Conservation (phyloP, 2,888 invertebrate genomes). For the Phyllotreta cruciferae region DNA sequence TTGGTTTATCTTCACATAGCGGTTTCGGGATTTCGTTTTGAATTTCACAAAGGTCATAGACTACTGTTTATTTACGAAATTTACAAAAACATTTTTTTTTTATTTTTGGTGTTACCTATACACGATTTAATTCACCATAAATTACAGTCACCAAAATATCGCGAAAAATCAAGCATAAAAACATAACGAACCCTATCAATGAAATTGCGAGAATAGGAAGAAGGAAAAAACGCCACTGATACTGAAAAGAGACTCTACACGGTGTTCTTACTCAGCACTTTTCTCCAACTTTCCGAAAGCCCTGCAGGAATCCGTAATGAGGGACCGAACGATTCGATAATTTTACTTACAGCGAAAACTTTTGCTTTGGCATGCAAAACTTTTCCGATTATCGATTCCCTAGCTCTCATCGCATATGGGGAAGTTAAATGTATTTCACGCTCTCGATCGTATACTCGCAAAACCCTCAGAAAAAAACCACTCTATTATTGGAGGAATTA, state of each 20-base stretch:
- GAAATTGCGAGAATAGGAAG: background rate
- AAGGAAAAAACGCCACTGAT: conserved; percentile 22
- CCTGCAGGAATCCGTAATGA: conserved; percentile 54
- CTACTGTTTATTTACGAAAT: too few relatives aligned
- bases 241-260: conserved; percentile 20
- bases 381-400: conserved; percentile 49
- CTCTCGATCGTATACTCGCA: too few relatives aligned
- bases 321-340: conserved; percentile 53
- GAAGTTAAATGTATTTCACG: conserved; percentile 1
- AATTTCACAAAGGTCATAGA: too few relatives aligned
- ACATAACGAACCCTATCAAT: background rate
- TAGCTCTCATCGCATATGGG: conserved; percentile 14
- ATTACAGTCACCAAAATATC: too few relatives aligned
- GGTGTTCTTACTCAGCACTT: conserved; percentile 40
- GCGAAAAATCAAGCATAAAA: too few relatives aligned
- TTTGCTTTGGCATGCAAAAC: conserved; percentile 54
- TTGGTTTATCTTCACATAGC: too few relatives aligned
- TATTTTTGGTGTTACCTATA: too few relatives aligned
- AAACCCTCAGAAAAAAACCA: too few relatives aligned
- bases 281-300: conserved; percentile 41
- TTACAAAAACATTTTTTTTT: too few relatives aligned
- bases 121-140: too few relatives aligned
- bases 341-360: conserved; percentile 53
- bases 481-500: too few relatives aligned
- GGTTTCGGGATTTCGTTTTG: too few relatives aligned